Percentiles rank a stretch among this genome's conserved stretches.
Conservation (phyloP, 1,140 invertebrate species). For the Micrasema minimum region DNA sequence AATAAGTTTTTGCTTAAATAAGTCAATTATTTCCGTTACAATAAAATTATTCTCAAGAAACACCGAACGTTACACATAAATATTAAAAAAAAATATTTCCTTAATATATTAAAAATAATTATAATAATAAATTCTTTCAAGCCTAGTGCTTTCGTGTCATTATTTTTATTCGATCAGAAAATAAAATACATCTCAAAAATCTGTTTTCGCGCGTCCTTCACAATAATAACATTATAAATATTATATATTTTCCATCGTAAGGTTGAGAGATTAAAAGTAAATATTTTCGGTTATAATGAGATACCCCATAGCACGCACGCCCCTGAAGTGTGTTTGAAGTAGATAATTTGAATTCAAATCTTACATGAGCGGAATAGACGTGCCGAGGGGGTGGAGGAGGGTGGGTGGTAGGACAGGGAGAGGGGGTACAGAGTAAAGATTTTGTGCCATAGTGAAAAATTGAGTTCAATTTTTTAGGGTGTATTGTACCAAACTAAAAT, state of each 20-base stretch:
- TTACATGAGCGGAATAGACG: constrained; percentile 43
- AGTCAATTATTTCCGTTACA: no score
- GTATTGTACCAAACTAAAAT: no score
- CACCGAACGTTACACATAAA: no score
- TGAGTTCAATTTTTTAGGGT: constrained; percentile 11
- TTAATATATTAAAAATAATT: background rate
- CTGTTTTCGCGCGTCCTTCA: background rate
- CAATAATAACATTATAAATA: background rate
- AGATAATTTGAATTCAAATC: constrained; percentile 53
- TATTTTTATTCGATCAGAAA: background rate
- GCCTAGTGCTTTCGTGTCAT: background rate
- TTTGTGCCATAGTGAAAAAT: constrained; percentile 15
- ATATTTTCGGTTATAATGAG: constrained; percentile 28
- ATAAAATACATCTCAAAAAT: constrained; percentile 16
- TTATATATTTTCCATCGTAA: background rate
- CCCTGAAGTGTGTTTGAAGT: constrained; percentile 38
- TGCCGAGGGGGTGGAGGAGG: constrained; percentile 16
- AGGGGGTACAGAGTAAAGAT: constrained; percentile 26
- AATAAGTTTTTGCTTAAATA: no score
- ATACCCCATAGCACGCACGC: constrained; percentile 22
- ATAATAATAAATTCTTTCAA: background rate
- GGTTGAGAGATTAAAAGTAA: constrained; percentile 20
- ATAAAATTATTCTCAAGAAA: no score
- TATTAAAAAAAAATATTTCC: background rate
- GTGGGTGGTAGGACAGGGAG: background rate